phyloP scores from a whole-genome alignment of 2,888 invertebrate genomes.

The Marronus borbonicus region DNA sequence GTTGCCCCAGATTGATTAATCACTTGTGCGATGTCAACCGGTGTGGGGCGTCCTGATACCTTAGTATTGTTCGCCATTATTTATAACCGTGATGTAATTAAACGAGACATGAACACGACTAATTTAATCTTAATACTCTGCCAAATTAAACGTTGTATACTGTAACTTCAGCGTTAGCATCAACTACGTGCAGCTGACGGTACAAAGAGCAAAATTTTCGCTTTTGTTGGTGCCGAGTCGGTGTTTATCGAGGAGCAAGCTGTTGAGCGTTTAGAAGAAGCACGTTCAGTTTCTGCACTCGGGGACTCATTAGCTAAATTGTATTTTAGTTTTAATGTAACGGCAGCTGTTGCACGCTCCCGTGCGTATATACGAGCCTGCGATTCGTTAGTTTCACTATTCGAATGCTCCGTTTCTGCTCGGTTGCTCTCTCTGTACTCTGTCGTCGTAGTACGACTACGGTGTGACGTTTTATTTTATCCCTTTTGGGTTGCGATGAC shows the following conservation, averaged over 20 bases:
- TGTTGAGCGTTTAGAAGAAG: constrained; percentile 16
- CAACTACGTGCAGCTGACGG: background rate
- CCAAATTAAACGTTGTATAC: constrained; percentile 2
- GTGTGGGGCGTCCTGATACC: no score
- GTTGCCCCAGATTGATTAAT: no score
- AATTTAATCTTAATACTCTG: background rate
- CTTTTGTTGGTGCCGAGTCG: background rate
- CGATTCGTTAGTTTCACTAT: constrained; percentile 51
- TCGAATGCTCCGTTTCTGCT: background rate
- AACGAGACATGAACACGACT: background rate
- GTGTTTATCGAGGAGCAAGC: background rate
- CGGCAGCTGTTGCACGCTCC: constrained; percentile 51
- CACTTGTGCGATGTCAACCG: no score
- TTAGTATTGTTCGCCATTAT: no score
- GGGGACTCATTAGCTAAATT: constrained; percentile 54
- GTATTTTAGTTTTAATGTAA: constrained; percentile 56
- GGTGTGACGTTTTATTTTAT: no score
- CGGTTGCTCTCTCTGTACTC: no score
- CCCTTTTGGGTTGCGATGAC: no score
- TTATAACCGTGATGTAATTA: background rate
- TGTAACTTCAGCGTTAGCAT: no score
- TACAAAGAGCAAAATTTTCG: constrained; percentile 8
- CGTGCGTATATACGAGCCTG: constrained; percentile 9
- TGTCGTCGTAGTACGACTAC: no score
- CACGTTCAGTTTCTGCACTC: constrained; percentile 23